These are phyloP conservation scores for Girardinichthys multiradiatus DNA, from an alignment of 2,113 vertebrate genomes.

Conservation along the genomic window DNA sequence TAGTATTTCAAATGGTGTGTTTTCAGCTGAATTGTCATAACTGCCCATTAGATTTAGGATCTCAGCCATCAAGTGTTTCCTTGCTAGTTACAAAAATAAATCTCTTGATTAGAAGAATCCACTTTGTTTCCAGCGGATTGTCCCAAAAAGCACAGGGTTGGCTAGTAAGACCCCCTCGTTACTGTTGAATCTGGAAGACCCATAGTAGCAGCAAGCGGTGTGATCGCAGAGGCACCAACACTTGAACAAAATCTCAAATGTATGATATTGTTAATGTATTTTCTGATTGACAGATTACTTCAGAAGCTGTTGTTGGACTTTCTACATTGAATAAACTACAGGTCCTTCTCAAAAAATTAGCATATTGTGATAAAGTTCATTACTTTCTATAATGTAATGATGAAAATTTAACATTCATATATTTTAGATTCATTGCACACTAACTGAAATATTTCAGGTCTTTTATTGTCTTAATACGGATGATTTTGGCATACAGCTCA, in stretches of 20 bases:
- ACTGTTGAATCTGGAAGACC: background rate
- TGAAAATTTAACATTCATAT: too few relatives aligned
- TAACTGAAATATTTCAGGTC: too few relatives aligned
- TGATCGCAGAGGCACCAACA: background rate
- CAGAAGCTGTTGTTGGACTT: background rate
- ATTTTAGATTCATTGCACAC: too few relatives aligned
- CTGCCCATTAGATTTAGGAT: constrained; percentile 11
- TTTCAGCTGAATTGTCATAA: background rate
- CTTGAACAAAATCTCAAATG: background rate
- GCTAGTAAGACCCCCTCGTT: background rate
- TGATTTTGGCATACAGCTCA: too few relatives aligned
- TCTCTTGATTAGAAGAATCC: background rate
- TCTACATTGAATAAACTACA: too few relatives aligned
- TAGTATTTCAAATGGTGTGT: background rate
- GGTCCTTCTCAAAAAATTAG: too few relatives aligned
- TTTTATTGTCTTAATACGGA: too few relatives aligned
- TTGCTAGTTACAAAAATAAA: constrained; percentile 2
- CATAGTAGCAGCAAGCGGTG: background rate
- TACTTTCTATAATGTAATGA: too few relatives aligned
- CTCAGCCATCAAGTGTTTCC: constrained; percentile 7
- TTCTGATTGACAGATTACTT: background rate
- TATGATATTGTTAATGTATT: background rate
- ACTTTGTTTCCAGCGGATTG: constrained; percentile 2
- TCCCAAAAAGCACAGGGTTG: background rate
- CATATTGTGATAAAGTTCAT: too few relatives aligned